Conservation (phyloP, 2,888 invertebrate species). For the Sepiola atlantica region DNA sequence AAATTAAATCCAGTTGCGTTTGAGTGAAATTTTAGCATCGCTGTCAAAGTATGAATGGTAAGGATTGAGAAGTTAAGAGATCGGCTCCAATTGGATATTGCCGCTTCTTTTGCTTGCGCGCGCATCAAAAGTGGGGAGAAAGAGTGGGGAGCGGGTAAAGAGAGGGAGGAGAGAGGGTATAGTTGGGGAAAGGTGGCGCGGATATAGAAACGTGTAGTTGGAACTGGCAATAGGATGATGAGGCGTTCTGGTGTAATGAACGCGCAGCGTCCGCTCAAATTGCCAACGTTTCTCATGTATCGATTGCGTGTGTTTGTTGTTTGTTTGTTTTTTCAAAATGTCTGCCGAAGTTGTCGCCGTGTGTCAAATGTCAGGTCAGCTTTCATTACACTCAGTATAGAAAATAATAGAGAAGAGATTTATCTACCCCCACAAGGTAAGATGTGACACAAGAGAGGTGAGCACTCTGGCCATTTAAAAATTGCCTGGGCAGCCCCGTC, state of each 20-base stretch:
- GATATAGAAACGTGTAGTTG: background rate
- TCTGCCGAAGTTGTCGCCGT: background rate
- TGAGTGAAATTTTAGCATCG: background rate
- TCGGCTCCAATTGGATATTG: background rate
- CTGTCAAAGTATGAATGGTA: background rate
- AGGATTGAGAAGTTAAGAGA: background rate
- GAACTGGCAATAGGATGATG: background rate
- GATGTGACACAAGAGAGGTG: too few relatives aligned
- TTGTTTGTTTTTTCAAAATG: background rate
- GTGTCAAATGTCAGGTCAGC: background rate
- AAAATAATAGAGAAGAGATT: background rate
- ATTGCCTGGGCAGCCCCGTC: too few relatives aligned
- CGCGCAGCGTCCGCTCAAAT: background rate
- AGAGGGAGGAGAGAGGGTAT: background rate
- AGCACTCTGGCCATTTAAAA: too few relatives aligned
- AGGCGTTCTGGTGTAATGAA: background rate
- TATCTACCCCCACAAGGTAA: too few relatives aligned
- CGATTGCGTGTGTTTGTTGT: background rate
- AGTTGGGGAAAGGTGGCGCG: background rate
- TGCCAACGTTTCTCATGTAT: background rate
- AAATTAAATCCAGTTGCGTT: background rate
- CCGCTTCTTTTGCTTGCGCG: background rate
- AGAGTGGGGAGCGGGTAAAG: background rate
- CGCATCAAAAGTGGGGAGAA: background rate
- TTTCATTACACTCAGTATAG: background rate